Base-by-base conservation (phyloP, 2,113 vertebrate species). In the Mesembrinibis cayennensis region DNA sequence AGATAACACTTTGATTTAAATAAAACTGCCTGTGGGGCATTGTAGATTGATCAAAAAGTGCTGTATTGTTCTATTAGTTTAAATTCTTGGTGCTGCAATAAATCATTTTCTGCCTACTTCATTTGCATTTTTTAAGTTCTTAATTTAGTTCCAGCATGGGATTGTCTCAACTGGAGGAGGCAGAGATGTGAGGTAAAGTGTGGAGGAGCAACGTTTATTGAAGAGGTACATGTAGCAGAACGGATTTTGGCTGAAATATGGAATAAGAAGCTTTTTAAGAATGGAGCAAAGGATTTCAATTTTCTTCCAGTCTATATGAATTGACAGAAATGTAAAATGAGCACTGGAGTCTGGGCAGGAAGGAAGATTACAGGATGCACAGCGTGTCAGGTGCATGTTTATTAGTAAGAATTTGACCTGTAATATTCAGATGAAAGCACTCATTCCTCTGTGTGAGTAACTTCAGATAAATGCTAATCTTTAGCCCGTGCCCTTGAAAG, bases 1-100 rank as follows among this genome's bases (percentile, higher is more conserved):
- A 96, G 95, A 98, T 97, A 97, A 96, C 30, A 70, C 79, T 95
- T 95, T 92, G 62, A 95, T 97, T 98, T 96, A 95, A 97, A 96
- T 97, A 95, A 92, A 89, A 92, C 93, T 94, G 82, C 74, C 44
- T 7, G 40, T 86, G 85, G 53, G 97, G 55, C 61, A 82, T 61
- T 95, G 71, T 67, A 89, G 71, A 70, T 92, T 81, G 84, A 82
- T 87, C 94, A 97, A 93, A 84, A 67, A 92, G 53, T 81, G 58
- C 44, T 85, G 36, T 71, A 85, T 85, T 83, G 32, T 88, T 97
- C 76, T 77, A 63, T 76, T 95, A 50, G 66, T 93, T 96, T 95
- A 94, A 91, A 97, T 97, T 90, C 72, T 40, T 65, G 47, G 38
- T 93, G 90, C 80, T 67, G 42, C 72, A 88, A 95, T 95, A 96